Conservation (phyloP, 2,888 invertebrate genomes). For the Heliconius aoede region DNA sequence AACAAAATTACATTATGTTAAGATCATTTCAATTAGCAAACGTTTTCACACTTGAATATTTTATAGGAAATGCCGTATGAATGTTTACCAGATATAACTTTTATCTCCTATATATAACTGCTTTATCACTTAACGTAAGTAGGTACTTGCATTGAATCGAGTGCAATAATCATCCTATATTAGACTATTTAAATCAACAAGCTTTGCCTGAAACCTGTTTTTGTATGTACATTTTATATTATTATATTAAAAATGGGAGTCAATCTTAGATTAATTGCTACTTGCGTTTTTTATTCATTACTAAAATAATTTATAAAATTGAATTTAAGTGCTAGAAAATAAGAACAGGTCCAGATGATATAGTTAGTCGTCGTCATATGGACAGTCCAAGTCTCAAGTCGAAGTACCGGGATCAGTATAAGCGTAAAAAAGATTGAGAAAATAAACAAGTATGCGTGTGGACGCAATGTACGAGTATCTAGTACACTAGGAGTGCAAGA, state of each 20-base stretch:
- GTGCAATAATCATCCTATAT: background rate
- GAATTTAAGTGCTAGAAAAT: no score
- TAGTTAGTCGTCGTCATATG: no score
- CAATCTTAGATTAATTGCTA: background rate
- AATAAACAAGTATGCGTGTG: no score
- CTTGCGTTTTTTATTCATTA: no score
- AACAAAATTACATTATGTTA: no score
- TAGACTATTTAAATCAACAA: background rate
- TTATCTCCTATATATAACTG: background rate
- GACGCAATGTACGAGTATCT: no score
- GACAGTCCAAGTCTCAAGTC: no score
- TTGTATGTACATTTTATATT: background rate
- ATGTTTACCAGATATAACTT: background rate
- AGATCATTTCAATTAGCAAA: background rate
- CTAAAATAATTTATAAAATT: no score
- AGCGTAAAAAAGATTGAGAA: no score
- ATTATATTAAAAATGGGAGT: background rate
- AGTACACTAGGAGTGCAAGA: no score
- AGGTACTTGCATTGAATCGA: background rate
- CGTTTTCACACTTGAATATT: background rate
- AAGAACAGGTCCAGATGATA: no score
- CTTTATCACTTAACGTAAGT: background rate
- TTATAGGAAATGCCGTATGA: background rate
- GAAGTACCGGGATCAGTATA: no score
- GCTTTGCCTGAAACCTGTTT: background rate